Evolutionary conservation across 2,797 vertebrate species (phyloP).

Genomic region (Lepilemur septentrionalis): DNA sequence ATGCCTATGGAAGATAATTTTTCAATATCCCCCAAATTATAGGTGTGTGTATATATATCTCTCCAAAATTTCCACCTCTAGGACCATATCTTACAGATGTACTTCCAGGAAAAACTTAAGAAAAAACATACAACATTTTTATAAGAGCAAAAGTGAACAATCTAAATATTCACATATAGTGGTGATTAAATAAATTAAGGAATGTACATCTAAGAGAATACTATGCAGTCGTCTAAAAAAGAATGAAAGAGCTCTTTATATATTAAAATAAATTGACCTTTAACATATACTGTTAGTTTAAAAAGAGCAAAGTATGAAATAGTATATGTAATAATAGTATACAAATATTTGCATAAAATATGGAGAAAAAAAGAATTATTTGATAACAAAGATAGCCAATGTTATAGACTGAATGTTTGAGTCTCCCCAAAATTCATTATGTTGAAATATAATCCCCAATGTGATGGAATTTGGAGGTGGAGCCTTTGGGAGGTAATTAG

Average conservation of each 20-base stretch:
- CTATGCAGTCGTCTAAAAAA: not conserved
- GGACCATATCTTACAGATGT: not conserved
- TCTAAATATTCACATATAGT: not conserved
- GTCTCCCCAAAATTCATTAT: not conserved
- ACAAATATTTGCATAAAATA: not conserved
- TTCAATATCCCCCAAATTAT: not conserved
- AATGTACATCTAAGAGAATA: not conserved
- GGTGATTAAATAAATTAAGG: not conserved
- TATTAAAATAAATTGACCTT: not conserved
- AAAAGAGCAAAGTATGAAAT: not conserved
- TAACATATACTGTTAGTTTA: not conserved
- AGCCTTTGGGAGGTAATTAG: not conserved
- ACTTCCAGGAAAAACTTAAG: not conserved
- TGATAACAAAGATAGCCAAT: not conserved
- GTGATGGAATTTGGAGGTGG: not conserved
- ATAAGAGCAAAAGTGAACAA: not conserved
- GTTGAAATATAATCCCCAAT: not conserved
- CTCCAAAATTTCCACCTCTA: not conserved
- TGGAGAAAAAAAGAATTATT: not conserved
- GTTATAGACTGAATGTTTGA: not conserved
- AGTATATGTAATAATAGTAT: not conserved
- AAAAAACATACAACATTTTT: not conserved
- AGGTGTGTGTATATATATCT: not conserved
- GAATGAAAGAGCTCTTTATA: not conserved
- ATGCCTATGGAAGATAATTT: not conserved